Evolutionary conservation across 2,888 invertebrate genomes (phyloP).

Genomic region (Escarpia spicata): DNA sequence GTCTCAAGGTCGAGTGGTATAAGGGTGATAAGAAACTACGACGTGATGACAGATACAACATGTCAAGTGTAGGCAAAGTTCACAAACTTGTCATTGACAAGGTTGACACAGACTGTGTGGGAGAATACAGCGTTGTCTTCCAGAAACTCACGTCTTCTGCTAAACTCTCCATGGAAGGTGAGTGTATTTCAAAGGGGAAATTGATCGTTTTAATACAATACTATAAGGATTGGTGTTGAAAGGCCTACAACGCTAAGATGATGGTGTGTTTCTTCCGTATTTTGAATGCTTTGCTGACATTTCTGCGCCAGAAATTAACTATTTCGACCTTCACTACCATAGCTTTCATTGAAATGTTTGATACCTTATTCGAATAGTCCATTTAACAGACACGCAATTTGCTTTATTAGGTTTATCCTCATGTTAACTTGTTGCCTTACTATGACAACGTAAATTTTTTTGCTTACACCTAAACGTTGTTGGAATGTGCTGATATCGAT

Average conservation of each 20-base stretch:
- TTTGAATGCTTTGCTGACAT: no score
- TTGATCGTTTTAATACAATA: not conserved
- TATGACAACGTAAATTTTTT: not conserved
- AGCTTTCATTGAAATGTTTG: no score
- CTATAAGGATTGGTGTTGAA: not conserved
- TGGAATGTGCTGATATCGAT: not conserved
- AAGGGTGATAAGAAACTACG: constrained; percentile 32
- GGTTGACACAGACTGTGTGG: constrained; percentile 72
- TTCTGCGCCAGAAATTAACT: no score
- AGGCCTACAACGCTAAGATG: not conserved
- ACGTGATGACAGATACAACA: constrained; percentile 33
- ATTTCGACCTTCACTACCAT: no score
- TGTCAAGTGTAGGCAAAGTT: constrained; percentile 45
- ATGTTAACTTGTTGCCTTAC: no score
- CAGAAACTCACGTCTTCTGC: constrained; percentile 55
- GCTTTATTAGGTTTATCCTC: no score
- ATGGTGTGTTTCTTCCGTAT: no score
- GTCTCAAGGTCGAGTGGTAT: constrained; percentile 81
- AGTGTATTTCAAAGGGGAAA: not conserved
- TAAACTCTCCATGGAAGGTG: constrained; percentile 58
- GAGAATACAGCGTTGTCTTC: constrained; percentile 50
- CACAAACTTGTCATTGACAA: constrained; percentile 67
- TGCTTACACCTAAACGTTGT: not conserved
- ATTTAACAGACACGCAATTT: no score
- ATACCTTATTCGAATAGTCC: no score